Base-by-base conservation (phyloP, 2,888 invertebrate genomes). In the Papilio demoleus region DNA sequence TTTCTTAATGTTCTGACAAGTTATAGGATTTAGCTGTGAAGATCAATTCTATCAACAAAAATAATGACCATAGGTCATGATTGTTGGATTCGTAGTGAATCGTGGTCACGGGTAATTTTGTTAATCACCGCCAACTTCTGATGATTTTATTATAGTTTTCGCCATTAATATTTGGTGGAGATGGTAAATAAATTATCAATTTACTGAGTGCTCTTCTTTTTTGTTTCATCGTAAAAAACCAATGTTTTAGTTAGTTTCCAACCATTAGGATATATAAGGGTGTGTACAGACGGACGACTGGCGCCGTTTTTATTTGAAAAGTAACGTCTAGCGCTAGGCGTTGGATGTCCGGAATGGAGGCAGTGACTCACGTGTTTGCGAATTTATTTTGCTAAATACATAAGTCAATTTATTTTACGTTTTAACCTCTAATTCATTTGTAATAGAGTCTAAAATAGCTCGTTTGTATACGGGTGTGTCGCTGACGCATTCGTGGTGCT, bases 311-410 rank as follows among this genome's bases (percentile, higher is more conserved):
- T 64, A 63, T 58, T 60, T 60, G 45, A 45, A 64, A 63, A 68
- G 47, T 56, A 56, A 53, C 67, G 62, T 47, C 68, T 64, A 67
- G 50, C 36, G 11, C 60, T 53, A 62, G 67, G 31, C 61, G 61
- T 31, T 62, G 38, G 24, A 60, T 36, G 61, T 53, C 61, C 50
- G 67, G 67, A 62, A 38, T 62, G 50, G 67, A 42, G 50, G 9
- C 67, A 5, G 27, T 67, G 67, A 67, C 38, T 67, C 67, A 67
- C 61, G 59, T 67, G 53, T 67, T 67, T 67, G 67, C 53, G 62
- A 53, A 67, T 62, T 67, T 42, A 40, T 67, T n/a, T 58, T 6
- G 22, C 27, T 45, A 42, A 42, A 56, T 56, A 56, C 53, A 56
- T 56, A 56, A 17, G 11, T 19, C 9, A 19, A 42, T 42, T 42